Conservation (phyloP, 2,797 vertebrate genomes). For the Borostomias antarcticus region DNA sequence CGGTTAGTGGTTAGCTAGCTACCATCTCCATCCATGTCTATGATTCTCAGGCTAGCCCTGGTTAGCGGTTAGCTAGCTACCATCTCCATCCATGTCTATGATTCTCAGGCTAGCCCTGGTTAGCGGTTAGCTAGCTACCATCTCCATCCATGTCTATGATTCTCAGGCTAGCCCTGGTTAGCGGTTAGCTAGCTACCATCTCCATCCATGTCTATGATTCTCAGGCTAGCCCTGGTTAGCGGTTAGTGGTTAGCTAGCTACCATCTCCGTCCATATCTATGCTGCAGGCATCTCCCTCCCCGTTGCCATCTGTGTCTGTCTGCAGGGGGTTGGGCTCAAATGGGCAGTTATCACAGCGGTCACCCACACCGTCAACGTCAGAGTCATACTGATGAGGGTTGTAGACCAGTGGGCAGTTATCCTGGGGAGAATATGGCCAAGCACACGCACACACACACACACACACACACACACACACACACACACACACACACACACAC, state of each 20-base stretch:
- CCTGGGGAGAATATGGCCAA: constrained; percentile 67
- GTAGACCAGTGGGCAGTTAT: constrained; percentile 93
- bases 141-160: constrained; percentile 93
- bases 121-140: constrained; percentile 68
- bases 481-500: background rate
- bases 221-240: constrained; percentile 68
- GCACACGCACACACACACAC: background rate
- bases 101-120: background rate
- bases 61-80: constrained; percentile 61
- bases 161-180: background rate
- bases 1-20: constrained; percentile 29
- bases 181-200: constrained; percentile 80
- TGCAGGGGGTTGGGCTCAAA: constrained; percentile 93
- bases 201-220: constrained; percentile 94
- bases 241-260: constrained; percentile 52
- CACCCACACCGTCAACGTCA: constrained; percentile 92
- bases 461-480: too few species aligned
- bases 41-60: constrained; percentile 32
- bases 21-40: constrained; percentile 97
- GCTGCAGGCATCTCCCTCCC: constrained; percentile 94
- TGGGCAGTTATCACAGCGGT: constrained; percentile 95
- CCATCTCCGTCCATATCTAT: constrained; percentile 96
- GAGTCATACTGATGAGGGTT: constrained; percentile 94
- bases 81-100: constrained; percentile 94
- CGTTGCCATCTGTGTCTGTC: constrained; percentile 91